Conservation (phyloP, 2,113 vertebrate genomes). For the Rhynchomys soricoides region DNA sequence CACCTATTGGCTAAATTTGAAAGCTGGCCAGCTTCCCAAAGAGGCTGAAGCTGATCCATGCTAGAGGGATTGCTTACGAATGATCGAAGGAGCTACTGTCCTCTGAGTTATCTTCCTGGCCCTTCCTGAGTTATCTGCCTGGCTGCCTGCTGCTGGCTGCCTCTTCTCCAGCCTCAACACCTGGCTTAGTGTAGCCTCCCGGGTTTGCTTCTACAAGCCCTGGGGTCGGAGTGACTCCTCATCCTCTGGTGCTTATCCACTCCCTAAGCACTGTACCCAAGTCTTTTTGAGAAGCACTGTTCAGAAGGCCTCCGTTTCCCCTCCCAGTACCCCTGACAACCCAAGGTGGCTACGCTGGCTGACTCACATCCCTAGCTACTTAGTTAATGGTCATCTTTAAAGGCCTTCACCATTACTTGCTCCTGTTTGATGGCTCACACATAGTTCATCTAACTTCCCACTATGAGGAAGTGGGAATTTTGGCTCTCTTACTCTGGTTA, state of each 20-base stretch:
- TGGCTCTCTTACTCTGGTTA: neutral
- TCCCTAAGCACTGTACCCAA: neutral
- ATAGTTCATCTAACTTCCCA: neutral
- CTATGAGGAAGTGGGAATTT: neutral
- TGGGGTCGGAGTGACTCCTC: accelerated
- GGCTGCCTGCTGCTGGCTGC: neutral
- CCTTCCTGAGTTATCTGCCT: neutral
- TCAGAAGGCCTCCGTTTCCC: neutral
- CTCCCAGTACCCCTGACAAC: neutral
- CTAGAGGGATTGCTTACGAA: neutral
- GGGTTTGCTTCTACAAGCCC: neutral
- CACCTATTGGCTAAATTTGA: neutral
- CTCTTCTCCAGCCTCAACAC: neutral
- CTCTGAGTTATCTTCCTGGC: neutral
- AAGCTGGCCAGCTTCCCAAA: neutral
- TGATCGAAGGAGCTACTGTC: neutral
- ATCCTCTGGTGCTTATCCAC: neutral
- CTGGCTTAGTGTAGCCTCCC: neutral
- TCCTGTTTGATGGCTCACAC: neutral
- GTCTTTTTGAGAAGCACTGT: neutral
- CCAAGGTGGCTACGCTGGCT: neutral
- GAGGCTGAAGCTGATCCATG: neutral
- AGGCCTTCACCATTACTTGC: neutral
- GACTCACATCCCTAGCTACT: neutral
- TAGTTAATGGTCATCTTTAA: neutral